A percentile compares a stretch with the other conserved stretches of the same genome.
Evolutionary conservation across 2,797 vertebrate species (phyloP).

Genomic region (Tarsius wallacei): DNA sequence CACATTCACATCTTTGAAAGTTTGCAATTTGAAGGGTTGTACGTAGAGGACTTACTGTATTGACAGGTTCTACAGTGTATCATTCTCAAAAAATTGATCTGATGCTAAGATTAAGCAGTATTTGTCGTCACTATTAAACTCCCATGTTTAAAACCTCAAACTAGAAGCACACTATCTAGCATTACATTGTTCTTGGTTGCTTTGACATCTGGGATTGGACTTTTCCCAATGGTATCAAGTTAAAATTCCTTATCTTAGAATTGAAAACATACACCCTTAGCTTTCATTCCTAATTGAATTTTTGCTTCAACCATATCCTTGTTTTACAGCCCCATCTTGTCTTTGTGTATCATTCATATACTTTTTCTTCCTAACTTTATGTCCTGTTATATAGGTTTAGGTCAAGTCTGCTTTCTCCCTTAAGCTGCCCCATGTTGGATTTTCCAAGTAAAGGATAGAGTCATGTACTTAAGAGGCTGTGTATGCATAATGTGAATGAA

Average conservation of each 20-base stretch:
- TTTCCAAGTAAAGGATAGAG: not conserved
- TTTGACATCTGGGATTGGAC: not conserved
- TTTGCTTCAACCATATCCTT: not conserved
- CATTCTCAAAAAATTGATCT: not conserved
- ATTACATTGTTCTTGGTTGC: not conserved
- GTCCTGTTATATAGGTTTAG: not conserved
- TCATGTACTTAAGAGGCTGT: not conserved
- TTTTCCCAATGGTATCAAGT: not conserved
- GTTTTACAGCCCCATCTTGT: not conserved
- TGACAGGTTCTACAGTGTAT: not conserved
- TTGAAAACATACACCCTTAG: not conserved
- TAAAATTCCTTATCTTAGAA: not conserved
- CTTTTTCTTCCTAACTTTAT: not conserved
- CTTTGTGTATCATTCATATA: not conserved
- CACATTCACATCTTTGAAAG: no score
- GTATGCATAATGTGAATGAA: not conserved
- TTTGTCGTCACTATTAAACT: slow-evolving; percentile 24
- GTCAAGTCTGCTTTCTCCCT: not conserved
- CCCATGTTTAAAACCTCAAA: not conserved
- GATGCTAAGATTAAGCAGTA: not conserved
- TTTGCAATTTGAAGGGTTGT: no score
- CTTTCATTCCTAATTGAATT: slow-evolving; percentile 9
- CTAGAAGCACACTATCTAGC: not conserved
- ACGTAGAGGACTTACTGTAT: not conserved
- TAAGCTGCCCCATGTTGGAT: not conserved